phyloP scores from a whole-genome alignment of 2,797 vertebrate species.

The Sciurus vulgaris region DNA sequence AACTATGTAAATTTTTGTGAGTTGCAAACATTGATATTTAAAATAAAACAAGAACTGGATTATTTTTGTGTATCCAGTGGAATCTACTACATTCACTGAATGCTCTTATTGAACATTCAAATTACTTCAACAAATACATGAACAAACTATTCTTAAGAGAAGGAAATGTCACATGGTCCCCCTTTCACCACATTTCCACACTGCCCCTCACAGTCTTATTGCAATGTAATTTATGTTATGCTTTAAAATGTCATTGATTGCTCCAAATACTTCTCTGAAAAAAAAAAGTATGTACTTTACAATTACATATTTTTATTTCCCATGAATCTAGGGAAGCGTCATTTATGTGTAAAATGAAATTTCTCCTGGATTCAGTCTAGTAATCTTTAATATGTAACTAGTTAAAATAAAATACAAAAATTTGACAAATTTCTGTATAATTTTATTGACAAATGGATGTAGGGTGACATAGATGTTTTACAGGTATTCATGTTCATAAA shows the following conservation, averaged over 20 bases:
- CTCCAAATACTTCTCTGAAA: conserved; percentile 18
- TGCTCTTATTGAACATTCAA: not conserved
- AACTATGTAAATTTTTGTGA: not conserved
- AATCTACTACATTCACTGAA: not conserved
- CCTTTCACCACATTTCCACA: not conserved
- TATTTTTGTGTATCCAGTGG: not conserved
- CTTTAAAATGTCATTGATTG: not conserved
- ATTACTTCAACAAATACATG: not conserved
- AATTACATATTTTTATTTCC: conserved; percentile 35
- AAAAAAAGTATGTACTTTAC: conserved; percentile 9
- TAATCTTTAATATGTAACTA: conserved; percentile 5
- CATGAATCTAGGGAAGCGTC: not conserved
- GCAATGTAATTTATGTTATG: not conserved
- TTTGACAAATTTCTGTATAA: not conserved
- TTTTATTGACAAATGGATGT: not conserved
- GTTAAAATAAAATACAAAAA: not conserved
- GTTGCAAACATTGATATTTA: conserved; percentile 14
- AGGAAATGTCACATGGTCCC: not conserved
- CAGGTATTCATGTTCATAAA: not conserved
- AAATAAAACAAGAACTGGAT: conserved; percentile 25
- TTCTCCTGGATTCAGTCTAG: conserved; percentile 16
- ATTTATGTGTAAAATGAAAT: conserved; percentile 32
- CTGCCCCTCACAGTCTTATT: not conserved
- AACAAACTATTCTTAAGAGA: not conserved
- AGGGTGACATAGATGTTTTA: not conserved